Evolutionary conservation across 2,113 vertebrate species (phyloP).

Genomic region (Larimichthys crocea): DNA sequence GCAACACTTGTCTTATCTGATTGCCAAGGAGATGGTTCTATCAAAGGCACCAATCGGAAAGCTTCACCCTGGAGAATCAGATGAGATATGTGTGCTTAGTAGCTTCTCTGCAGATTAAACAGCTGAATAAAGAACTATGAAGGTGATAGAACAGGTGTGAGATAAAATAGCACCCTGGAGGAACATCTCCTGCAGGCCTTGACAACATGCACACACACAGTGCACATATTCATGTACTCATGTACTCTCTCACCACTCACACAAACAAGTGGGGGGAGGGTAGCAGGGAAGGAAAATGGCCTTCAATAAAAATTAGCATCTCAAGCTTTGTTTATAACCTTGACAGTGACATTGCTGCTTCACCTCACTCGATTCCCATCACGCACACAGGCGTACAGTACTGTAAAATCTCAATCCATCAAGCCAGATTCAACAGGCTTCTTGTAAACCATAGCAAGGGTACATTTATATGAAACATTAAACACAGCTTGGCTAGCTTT

Average conservation of each 20-base stretch:
- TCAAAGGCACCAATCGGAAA: slow-evolving; percentile 63
- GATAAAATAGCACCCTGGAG: slow-evolving; percentile 68
- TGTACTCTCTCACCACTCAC: background rate
- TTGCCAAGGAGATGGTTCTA: slow-evolving; percentile 72
- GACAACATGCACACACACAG: slow-evolving; percentile 30
- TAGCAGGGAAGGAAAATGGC: slow-evolving; percentile 13
- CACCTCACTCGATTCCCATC: slow-evolving; percentile 38
- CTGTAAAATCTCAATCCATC: slow-evolving; percentile 72
- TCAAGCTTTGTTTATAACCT: slow-evolving; percentile 71
- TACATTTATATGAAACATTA: slow-evolving; percentile 76
- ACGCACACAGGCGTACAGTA: slow-evolving; percentile 18
- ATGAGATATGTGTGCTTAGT: slow-evolving; percentile 74
- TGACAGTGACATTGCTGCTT: slow-evolving; percentile 67
- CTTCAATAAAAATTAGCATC: slow-evolving; percentile 63
- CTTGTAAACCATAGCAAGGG: slow-evolving; percentile 70
- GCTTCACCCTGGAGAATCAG: slow-evolving; percentile 75
- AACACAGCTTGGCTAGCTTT: slow-evolving; percentile 61
- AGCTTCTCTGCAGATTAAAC: slow-evolving; percentile 72
- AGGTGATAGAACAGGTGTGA: slow-evolving; percentile 67
- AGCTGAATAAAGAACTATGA: slow-evolving; percentile 67
- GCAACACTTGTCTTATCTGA: slow-evolving; percentile 68
- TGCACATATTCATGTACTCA: background rate
- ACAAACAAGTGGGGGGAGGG: slow-evolving; percentile 25
- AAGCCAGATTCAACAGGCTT: slow-evolving; percentile 48
- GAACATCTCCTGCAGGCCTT: slow-evolving; percentile 47